Evolutionary conservation across 2,113 vertebrate species (phyloP), one percentile per base, ranked within the genome.

Genomic region (Xyrauchen texanus): DNA sequence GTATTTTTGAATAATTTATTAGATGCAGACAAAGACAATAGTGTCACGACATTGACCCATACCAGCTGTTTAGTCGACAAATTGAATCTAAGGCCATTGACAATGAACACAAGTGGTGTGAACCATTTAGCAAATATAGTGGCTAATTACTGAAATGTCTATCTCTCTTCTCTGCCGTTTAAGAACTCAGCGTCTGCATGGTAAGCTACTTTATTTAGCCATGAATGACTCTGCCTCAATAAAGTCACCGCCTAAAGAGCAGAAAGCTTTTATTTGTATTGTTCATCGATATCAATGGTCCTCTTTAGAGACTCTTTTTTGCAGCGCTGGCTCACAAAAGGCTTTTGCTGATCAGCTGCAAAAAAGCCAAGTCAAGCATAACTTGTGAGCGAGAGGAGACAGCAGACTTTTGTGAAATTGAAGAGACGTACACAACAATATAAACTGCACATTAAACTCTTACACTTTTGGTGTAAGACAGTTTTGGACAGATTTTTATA

Each of bases 31-130:
- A 34, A 34, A 34, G 3, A 34, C 1, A 34, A 34, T 34, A 34
- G 21, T 34, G 21, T 34, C 21, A 34, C 21, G 21, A 34, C 21
- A 34, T 34, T 34, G 21, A 34, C 21, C 21, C 21, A 34, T 34
- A 57, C 70, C 70, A 60, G 70, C 70, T 73, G 69, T 72, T 42
- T 46, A 73, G 55, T 61, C 70, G 60, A 73, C 70, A 47, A 16
- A 7, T 57, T 10, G 16, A 34, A 34, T n/a, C 57, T 73, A 12
- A 2, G 44, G 70, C 45, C n/a, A 46, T 16, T 73, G 44, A 44
- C 70, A 47, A 46, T 12, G 34, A 6, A 73, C 44, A 47, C 57
- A 61, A 4, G 42, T 5, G 9, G 13, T 58, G n/a, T 72, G 44
- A 73, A 60, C 47, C 0, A 15, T 72, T 46, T 72, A 21, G 70